Conservation (phyloP, 2,888 invertebrate species). For the Drosophila hamatofila region DNA sequence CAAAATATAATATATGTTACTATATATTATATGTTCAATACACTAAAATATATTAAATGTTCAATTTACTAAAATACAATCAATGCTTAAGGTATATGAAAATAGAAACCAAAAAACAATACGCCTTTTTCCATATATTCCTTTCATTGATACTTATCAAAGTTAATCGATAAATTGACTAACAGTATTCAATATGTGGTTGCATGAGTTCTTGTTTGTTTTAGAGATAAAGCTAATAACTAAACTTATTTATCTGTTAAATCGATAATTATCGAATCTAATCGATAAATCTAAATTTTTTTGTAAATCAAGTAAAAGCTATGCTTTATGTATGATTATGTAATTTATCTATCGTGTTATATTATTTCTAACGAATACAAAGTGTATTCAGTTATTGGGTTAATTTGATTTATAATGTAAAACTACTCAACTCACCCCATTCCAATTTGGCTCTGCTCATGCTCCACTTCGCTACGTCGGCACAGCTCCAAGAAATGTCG, state of each 20-base stretch:
- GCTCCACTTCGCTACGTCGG: constrained; percentile 75
- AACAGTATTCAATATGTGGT: too few relatives aligned
- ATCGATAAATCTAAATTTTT: too few relatives aligned
- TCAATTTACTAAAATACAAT: too few relatives aligned
- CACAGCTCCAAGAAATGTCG: constrained; percentile 93
- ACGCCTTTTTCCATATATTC: too few relatives aligned
- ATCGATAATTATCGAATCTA: neutral
- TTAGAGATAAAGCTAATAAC: neutral
- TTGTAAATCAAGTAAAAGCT: too few relatives aligned
- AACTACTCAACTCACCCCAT: constrained; percentile 84
- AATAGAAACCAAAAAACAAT: too few relatives aligned
- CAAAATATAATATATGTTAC: too few relatives aligned
- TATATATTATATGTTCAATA: too few relatives aligned
- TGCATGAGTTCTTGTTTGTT: too few relatives aligned
- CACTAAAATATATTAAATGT: too few relatives aligned
- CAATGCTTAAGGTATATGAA: too few relatives aligned
- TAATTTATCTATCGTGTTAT: neutral
- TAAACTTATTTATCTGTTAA: neutral
- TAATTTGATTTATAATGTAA: too few relatives aligned
- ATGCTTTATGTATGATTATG: neutral
- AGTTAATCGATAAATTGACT: neutral
- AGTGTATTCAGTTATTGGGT: neutral
- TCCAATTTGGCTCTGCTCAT: constrained; percentile 92
- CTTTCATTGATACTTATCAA: neutral
- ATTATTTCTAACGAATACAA: neutral